A percentile compares a stretch with the other conserved stretches of the same genome.
Conservation (phyloP, 2,888 invertebrate genomes). For the Hetaerina titia region DNA sequence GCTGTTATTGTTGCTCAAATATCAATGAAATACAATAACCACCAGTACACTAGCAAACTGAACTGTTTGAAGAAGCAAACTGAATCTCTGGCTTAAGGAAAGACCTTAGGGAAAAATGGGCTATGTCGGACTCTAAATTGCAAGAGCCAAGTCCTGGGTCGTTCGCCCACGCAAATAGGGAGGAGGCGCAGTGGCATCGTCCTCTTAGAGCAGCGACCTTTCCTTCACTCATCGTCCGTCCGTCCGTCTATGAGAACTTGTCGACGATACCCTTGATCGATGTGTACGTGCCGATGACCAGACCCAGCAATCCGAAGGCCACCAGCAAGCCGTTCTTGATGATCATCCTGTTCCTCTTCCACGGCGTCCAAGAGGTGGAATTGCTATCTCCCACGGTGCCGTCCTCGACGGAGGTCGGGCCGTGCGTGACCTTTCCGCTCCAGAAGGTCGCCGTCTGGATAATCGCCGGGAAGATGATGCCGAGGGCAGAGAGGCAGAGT, state of each 20-base stretch:
- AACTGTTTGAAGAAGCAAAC: not conserved
- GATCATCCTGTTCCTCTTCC: slow-evolving; percentile 68
- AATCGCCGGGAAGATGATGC: slow-evolving; percentile 79
- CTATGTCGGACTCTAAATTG: not conserved
- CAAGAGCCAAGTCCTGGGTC: not conserved
- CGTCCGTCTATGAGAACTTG: slow-evolving; percentile 7
- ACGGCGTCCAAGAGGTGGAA: slow-evolving; percentile 69
- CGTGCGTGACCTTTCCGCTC: slow-evolving; percentile 69
- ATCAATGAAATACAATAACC: too few species aligned
- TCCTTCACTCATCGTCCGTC: too few species aligned
- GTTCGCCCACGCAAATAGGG: not conserved
- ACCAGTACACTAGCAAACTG: too few species aligned
- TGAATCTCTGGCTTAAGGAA: not conserved
- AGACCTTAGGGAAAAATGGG: not conserved
- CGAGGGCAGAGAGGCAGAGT: slow-evolving; percentile 78
- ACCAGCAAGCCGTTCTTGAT: slow-evolving; percentile 70
- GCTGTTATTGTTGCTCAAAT: too few species aligned
- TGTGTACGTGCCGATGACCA: slow-evolving; percentile 71
- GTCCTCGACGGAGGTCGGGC: slow-evolving; percentile 70
- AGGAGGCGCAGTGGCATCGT: not conserved
- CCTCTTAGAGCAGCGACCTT: too few species aligned
- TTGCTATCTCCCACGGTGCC: slow-evolving; percentile 70
- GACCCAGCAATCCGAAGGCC: slow-evolving; percentile 70
- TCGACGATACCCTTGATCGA: slow-evolving; percentile 69
- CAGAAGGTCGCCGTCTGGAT: slow-evolving; percentile 77